Evolutionary conservation across 1,140 invertebrate species (phyloP).

Genomic region (Linepithema humile): DNA sequence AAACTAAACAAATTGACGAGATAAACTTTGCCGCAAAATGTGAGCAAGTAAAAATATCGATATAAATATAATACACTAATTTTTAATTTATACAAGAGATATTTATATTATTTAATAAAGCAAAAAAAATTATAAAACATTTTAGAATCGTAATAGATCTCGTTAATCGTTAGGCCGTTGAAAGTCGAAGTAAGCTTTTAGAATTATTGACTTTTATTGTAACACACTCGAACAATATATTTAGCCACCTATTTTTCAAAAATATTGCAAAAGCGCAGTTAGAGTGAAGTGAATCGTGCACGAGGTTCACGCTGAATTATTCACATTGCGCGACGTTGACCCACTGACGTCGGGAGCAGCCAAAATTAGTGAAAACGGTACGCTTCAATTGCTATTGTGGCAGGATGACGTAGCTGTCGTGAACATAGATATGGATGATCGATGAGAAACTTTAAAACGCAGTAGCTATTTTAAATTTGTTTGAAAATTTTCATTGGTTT

Average conservation of each 20-base stretch:
- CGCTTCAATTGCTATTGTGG: background rate
- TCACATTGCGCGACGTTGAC: background rate
- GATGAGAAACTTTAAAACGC: background rate
- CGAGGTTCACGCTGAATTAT: background rate
- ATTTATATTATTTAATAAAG: too few relatives aligned
- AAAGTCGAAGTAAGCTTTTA: too few relatives aligned
- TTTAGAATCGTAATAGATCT: too few relatives aligned
- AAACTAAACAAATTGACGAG: background rate
- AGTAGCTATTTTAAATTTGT: background rate
- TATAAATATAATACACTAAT: too few relatives aligned
- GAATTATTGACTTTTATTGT: too few relatives aligned
- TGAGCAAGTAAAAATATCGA: background rate
- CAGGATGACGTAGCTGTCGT: background rate
- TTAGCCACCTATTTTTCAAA: background rate
- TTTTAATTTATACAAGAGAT: too few relatives aligned
- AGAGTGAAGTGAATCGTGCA: background rate
- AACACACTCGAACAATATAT: too few relatives aligned
- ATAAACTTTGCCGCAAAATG: background rate
- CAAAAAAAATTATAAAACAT: too few relatives aligned
- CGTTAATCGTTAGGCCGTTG: too few relatives aligned
- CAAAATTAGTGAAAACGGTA: constrained; percentile 13
- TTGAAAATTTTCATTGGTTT: too few relatives aligned
- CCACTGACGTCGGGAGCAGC: background rate
- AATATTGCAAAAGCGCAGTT: background rate
- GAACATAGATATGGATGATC: constrained; percentile 11